Base-by-base conservation (phyloP, 2,113 vertebrate species). In the Parus major region DNA sequence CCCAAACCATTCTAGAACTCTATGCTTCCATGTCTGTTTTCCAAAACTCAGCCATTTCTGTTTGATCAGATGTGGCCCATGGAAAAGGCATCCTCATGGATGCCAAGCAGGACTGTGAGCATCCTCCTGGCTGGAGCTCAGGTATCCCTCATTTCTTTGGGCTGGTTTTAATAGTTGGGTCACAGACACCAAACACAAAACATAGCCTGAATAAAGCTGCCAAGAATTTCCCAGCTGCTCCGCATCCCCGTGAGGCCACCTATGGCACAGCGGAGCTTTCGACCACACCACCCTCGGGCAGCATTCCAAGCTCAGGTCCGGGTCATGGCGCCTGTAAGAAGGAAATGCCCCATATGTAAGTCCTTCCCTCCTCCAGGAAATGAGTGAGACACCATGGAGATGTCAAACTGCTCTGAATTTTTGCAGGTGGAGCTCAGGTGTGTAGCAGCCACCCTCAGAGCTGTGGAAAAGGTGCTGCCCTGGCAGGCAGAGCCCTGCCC, bases 271-370 rank as follows among this genome's bases (percentile, higher is more conserved):
- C 27, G 31, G 33, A 18, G 49, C 66, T 71, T 31, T 28, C 0
- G 0, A 31, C 50, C 15, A 6, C 0, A 0, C 46, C 2, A 0
- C 9, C 63, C 44, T 15, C 0, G 1, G 35, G 41, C 52, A 55
- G 61, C 69, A 36, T 3, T 35, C 65, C 29, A 3, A 12, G 0
- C 27, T 36, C 33, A 2, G 52, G 7, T 28, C 50, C 0, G 0
- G 10, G n/a, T 17, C 39, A 17, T 11, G 31, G 10, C 8, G 3
- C 47, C 68, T 4, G 0, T 6, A 25, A 50, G 53, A 23, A 66
- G 64, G 29, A 65, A 79, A 31, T 22, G 46, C 5, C 46, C 56
- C 11, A 1, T 11, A 23, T 4, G 70, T 2, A 12, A 39, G 47
- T 4, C 53, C 53, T 77, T 53, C 33, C 25, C 77, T 61, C 10